A percentile compares a stretch with the other conserved stretches of the same genome.
Conservation (phyloP, 2,113 vertebrate species). For the Atlantisia rogersi region DNA sequence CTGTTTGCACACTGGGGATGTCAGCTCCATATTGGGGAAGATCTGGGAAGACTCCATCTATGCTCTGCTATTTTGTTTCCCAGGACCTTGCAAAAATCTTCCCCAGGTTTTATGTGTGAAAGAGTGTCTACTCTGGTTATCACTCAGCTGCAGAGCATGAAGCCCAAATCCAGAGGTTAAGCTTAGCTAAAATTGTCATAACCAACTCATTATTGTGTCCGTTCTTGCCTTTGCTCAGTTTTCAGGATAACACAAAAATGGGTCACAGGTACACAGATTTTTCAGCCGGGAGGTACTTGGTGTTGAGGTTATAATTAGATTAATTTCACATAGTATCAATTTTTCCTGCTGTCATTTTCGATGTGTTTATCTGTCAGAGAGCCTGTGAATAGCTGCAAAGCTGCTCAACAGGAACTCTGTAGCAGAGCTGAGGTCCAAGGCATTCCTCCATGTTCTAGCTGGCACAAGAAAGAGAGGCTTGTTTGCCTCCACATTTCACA, state of each 20-base stretch:
- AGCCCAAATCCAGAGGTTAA: conserved; percentile 11
- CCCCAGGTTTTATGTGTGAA: background rate
- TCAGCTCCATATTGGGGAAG: background rate
- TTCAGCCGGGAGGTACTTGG: background rate
- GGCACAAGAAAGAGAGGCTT: background rate
- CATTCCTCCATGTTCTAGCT: background rate
- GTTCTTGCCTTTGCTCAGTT: background rate
- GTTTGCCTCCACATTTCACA: background rate
- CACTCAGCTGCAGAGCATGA: background rate
- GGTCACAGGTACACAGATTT: conserved; percentile 26
- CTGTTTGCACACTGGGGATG: too few relatives aligned
- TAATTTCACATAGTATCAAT: background rate
- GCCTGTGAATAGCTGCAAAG: background rate
- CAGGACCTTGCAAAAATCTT: background rate
- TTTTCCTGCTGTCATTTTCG: background rate
- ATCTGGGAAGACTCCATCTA: background rate
- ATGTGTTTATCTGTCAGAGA: background rate
- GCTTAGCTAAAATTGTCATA: background rate
- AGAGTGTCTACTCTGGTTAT: background rate
- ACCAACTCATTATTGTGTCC: background rate
- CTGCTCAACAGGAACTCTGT: background rate
- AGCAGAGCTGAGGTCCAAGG: background rate
- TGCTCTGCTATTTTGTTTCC: background rate
- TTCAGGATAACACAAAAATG: background rate
- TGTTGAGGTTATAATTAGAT: conserved; percentile 1